These are phyloP conservation scores for Ornithoptera priamus DNA, from an alignment of 2,888 invertebrate species.

Conservation along the genomic window DNA sequence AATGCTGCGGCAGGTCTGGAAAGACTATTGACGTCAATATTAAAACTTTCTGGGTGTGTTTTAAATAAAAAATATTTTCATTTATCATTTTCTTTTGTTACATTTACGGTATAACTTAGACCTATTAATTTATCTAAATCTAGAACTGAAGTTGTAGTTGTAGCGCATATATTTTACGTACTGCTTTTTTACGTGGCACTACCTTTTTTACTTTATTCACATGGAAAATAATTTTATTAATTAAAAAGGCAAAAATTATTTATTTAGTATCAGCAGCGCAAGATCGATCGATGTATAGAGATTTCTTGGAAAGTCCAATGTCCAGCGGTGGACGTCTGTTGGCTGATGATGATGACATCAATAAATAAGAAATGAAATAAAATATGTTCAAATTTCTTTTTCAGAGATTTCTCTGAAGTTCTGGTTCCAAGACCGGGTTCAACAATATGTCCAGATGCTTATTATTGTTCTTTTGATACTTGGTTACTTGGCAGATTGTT, in stretches of 20 bases:
- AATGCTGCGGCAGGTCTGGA: constrained; percentile 78
- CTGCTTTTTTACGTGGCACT: too few relatives aligned
- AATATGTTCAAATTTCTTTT: constrained; percentile 34
- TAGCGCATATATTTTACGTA: too few relatives aligned
- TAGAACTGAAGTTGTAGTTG: not conserved
- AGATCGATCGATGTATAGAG: too few relatives aligned
- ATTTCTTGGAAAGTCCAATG: too few relatives aligned
- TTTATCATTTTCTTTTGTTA: not conserved
- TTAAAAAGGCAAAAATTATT: too few relatives aligned
- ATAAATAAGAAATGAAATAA: too few relatives aligned
- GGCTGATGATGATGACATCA: too few relatives aligned
- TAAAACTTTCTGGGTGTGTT: constrained; percentile 77
- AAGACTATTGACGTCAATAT: constrained; percentile 78
- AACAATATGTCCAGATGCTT: constrained; percentile 63
- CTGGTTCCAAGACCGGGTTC: constrained; percentile 73
- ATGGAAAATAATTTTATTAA: too few relatives aligned
- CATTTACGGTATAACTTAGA: not conserved
- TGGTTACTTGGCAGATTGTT: constrained; percentile 85
- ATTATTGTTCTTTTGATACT: constrained; percentile 80
- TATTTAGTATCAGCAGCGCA: too few relatives aligned
- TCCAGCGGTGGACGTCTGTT: too few relatives aligned
- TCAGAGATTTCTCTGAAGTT: constrained; percentile 76
- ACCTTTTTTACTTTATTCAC: too few relatives aligned
- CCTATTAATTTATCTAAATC: not conserved
- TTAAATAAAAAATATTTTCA: not conserved